Conservation (phyloP, 2,113 vertebrate species). For the Petromus typicus region DNA sequence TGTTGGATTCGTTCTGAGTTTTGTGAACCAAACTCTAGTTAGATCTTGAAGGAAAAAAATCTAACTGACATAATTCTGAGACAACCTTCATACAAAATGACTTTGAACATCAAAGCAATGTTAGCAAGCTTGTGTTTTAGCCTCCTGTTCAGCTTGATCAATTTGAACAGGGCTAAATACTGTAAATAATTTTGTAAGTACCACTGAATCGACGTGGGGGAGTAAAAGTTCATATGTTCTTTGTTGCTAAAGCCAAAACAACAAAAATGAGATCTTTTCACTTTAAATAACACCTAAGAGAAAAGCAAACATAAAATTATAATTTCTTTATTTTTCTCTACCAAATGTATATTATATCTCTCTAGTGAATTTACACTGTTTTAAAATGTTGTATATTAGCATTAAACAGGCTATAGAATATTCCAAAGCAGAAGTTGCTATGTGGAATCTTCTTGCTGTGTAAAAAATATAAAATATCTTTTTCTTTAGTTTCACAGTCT, state of each 20-base stretch:
- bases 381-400: slow-evolving; percentile 21
- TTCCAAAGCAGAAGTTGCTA: not conserved
- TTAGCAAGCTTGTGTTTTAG: slow-evolving; percentile 79
- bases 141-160: slow-evolving; percentile 77
- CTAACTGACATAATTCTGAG: slow-evolving; percentile 87
- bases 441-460: not conserved
- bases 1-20: slow-evolving; percentile 89
- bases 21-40: slow-evolving; percentile 87
- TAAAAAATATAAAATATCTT: not conserved
- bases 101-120: slow-evolving; percentile 85
- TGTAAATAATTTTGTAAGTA: slow-evolving; percentile 53
- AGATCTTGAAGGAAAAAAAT: slow-evolving; percentile 86
- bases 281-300: not conserved
- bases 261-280: not conserved
- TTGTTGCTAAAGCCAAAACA: not conserved
- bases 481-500: not conserved
- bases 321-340: slow-evolving; percentile 30
- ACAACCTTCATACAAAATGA: slow-evolving; percentile 85
- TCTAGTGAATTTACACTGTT: not conserved
- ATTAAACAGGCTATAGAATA: not conserved
- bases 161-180: slow-evolving; percentile 65
- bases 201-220: not conserved
- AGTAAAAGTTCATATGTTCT: slow-evolving; percentile 31
- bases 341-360: not conserved
- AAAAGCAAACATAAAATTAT: not conserved